phyloP scores from a whole-genome alignment of 2,888 invertebrate species.

The Dicycla oo region DNA sequence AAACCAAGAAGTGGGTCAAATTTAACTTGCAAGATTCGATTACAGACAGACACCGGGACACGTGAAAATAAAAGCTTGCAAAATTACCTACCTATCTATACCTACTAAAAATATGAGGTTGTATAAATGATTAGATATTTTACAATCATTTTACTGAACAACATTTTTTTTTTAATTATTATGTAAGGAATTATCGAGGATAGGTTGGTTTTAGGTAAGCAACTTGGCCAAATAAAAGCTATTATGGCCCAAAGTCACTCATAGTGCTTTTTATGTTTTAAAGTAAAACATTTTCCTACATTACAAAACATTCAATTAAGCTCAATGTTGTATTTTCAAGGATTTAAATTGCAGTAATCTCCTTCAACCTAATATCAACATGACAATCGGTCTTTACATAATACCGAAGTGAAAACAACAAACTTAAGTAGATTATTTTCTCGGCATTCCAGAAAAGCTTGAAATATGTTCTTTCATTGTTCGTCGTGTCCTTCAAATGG shows the following conservation, averaged over 20 bases:
- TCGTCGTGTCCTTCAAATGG: constrained; percentile 43
- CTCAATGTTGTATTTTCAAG: neutral
- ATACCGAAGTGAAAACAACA: constrained; percentile 43
- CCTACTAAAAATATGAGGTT: neutral
- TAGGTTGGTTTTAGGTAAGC: neutral
- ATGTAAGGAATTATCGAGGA: neutral
- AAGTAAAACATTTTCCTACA: neutral
- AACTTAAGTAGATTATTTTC: constrained; percentile 40
- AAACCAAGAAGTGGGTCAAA: no score
- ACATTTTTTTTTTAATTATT: neutral
- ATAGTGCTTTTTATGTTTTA: neutral
- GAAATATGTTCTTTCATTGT: constrained; percentile 51
- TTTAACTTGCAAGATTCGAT: no score
- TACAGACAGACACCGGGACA: no score
- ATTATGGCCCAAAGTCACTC: no score
- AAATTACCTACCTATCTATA: no score
- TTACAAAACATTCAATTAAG: constrained; percentile 1
- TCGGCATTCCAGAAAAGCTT: constrained; percentile 42
- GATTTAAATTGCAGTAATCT: constrained; percentile 10
- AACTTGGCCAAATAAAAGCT: neutral
- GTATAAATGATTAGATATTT: neutral
- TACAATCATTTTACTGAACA: neutral
- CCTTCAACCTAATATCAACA: constrained; percentile 36
- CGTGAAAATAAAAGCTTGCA: no score
- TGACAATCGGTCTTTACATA: constrained; percentile 31